Evolutionary conservation across 1,140 invertebrate species (phyloP), one percentile per base, ranked within the genome.

Genomic region (Caenorhabditis latens): DNA sequence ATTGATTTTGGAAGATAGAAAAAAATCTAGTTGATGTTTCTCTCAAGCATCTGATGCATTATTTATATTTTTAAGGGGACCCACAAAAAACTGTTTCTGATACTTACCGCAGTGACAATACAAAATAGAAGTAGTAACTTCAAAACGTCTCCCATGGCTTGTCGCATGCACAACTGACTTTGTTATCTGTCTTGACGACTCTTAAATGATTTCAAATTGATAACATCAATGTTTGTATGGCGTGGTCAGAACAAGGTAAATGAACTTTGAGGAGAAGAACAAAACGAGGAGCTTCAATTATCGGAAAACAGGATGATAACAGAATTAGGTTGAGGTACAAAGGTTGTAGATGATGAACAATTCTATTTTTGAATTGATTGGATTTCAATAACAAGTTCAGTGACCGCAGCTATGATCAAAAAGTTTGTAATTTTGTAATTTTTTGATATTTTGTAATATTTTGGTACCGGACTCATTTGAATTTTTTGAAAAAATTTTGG

Each of bases 151-250:
- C 46, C 14, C 71, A 79, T 79, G 9, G 46, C 46, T n/a, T 19
- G 13, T 24, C 7, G 46, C 46, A 42, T 43, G 71, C 46, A 79
- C 43, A 79, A 79, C 71, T 79, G 46, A 50, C 46, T 48, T n/a
- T 24, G n/a, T 53, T 79, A 50, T 79, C 71, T 53, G 46, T 43
- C 32, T 19, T 19, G 71, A 21, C 71, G 71, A 4, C 46, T 79
- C 46, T 79, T 53, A 79, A 79, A 79, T 79, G 19, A 79, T 53
- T 79, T 79, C 21, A 16, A 7, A 13, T 79, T 24, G 46, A 50
- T 79, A 79, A 79, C 71, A 79, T n/a, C 24, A 53, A 6, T 79
- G 46, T 79, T 79, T 79, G 71, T 24, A 79, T 79, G 43, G 71
- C 40, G 71, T 50, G 71, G 71, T 79, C 24, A 79, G n/a, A 14